Evolutionary conservation across 2,888 invertebrate genomes (phyloP).

Genomic region (Pemphredon lugubris): DNA sequence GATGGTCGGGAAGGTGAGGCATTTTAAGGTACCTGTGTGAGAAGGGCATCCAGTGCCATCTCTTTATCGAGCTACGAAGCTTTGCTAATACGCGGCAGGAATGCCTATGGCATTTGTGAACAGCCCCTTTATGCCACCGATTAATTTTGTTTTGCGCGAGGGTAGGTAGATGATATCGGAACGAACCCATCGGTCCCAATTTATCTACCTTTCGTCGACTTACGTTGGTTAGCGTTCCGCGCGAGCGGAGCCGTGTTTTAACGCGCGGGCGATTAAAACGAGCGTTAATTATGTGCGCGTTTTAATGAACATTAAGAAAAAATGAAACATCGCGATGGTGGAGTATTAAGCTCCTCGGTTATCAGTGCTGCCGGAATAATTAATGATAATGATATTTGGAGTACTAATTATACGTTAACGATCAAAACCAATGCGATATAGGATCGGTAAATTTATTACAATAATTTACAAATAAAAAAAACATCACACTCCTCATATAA

Average conservation of each 20-base stretch:
- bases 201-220: background rate
- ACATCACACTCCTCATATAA: too few species aligned
- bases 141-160: background rate
- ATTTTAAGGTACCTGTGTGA: too few species aligned
- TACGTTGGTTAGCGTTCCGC: background rate
- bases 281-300: background rate
- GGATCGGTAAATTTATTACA: too few species aligned
- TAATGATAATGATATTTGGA: too few species aligned
- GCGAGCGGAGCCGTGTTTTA: background rate
- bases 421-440: too few species aligned
- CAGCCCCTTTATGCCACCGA: background rate
- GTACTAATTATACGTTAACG: too few species aligned
- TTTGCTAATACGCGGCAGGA: conserved; percentile 28
- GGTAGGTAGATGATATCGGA: background rate
- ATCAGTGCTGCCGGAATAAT: too few species aligned
- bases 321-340: background rate
- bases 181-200: background rate
- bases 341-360: too few species aligned
- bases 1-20: background rate
- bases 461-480: too few species aligned
- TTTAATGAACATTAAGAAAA: background rate
- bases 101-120: conserved; percentile 15
- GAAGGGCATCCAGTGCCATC: conserved; percentile 70
- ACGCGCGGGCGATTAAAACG: background rate
- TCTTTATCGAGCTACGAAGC: conserved; percentile 60